Evolutionary conservation across 2,888 invertebrate species (phyloP).

Genomic region (Caenorhabditis japonica): DNA sequence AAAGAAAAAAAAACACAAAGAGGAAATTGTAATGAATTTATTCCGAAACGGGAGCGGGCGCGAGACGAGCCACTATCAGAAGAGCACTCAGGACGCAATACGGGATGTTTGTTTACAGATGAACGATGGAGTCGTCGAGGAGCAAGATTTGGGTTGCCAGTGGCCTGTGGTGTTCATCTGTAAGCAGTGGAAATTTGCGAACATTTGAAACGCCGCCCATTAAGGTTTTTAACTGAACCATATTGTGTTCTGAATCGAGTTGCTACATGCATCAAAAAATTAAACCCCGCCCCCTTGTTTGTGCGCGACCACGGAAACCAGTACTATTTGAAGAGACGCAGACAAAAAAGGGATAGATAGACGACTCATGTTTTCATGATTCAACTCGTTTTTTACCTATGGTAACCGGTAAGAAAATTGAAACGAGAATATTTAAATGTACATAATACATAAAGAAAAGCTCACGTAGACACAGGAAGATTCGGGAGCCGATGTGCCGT

Average conservation of each 20-base stretch:
- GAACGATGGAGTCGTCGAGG: conserved; percentile 25
- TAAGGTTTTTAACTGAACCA: neutral
- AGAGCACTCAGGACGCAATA: neutral
- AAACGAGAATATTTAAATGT: no score
- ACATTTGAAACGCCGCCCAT: no score
- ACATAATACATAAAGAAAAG: neutral
- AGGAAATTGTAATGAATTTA: conserved; percentile 43
- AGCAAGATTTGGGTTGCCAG: conserved; percentile 25
- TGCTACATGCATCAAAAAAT: no score
- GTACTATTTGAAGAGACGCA: no score
- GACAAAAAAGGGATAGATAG: no score
- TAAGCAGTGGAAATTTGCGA: no score
- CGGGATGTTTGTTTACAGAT: conserved; percentile 11
- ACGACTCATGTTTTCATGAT: no score
- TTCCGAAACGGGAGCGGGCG: conserved; percentile 3
- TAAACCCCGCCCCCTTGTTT: no score
- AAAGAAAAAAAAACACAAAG: conserved; percentile 2
- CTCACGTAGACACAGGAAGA: conserved; percentile 31
- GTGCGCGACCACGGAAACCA: no score
- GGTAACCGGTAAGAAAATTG: no score
- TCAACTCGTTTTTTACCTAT: no score
- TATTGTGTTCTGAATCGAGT: neutral
- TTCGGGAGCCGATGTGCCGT: conserved; percentile 17
- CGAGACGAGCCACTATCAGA: no score
- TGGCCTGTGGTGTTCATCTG: conserved; percentile 35